Evolutionary conservation across 1,140 invertebrate species (phyloP).

Genomic region (Epicauta chinensis): DNA sequence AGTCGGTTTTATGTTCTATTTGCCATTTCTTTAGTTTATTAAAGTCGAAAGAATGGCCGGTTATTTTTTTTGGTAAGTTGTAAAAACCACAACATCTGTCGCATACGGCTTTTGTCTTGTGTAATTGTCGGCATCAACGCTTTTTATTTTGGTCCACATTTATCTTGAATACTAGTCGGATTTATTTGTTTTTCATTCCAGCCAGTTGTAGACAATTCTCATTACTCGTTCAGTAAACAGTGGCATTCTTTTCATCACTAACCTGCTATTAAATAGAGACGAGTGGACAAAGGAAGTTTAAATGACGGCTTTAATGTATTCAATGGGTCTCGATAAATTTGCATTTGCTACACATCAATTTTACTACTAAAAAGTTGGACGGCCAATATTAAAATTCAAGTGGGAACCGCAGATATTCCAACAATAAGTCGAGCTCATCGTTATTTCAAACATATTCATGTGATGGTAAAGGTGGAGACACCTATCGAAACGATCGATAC

Average conservation of each 20-base stretch:
- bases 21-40: not conserved
- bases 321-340: conserved; percentile 11
- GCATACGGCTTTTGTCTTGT: not conserved
- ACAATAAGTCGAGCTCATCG: no score
- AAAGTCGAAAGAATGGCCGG: not conserved
- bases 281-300: not conserved
- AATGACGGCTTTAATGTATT: conserved; percentile 10
- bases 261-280: no score
- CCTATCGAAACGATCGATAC: conserved; percentile 3
- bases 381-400: conserved; percentile 16
- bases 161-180: not conserved
- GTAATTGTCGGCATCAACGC: conserved; percentile 6
- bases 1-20: not conserved
- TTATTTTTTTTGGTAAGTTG: no score
- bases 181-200: not conserved
- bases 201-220: not conserved
- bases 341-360: conserved; percentile 9
- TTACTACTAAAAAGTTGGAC: conserved; percentile 4
- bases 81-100: conserved; percentile 1
- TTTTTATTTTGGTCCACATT: not conserved
- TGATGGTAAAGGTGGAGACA: no score
- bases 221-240: not conserved
- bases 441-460: no score
- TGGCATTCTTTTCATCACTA: no score
- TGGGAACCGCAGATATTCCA: conserved; percentile 1